These are phyloP conservation scores for Neodiprion fabricii DNA, from an alignment of 1,140 invertebrate species.

Conservation along the genomic window DNA sequence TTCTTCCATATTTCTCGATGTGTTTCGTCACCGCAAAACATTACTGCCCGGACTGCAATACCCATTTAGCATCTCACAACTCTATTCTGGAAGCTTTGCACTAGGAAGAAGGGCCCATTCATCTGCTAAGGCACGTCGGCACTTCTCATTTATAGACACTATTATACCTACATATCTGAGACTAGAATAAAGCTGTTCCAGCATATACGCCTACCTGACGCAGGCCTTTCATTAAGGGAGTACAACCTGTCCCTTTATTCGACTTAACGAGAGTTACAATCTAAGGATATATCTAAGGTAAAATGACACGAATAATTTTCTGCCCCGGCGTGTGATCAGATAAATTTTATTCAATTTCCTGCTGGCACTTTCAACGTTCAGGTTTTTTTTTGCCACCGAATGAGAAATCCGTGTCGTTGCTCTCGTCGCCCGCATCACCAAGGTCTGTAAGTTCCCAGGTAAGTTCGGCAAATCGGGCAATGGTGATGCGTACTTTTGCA, in stretches of 20 bases:
- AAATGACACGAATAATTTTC: too few species aligned
- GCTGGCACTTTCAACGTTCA: not conserved
- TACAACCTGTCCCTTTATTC: too few species aligned
- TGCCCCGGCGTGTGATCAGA: not conserved
- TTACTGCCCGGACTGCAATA: not conserved
- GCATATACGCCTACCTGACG: too few species aligned
- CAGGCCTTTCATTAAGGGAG: too few species aligned
- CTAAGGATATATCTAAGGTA: too few species aligned
- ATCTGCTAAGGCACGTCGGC: too few species aligned
- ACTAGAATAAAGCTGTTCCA: too few species aligned
- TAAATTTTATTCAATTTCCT: not conserved
- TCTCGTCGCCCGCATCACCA: slow-evolving; percentile 33
- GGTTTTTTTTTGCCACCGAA: not conserved
- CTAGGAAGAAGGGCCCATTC: not conserved
- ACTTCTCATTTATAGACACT: too few species aligned
- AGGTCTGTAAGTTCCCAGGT: slow-evolving; percentile 58
- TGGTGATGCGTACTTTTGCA: slow-evolving; percentile 65
- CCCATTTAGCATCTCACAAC: not conserved
- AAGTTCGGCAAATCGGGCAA: slow-evolving; percentile 63
- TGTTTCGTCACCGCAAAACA: not conserved
- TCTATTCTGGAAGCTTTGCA: not conserved
- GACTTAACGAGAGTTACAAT: too few species aligned
- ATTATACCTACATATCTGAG: too few species aligned
- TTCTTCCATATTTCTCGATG: slow-evolving; percentile 1
- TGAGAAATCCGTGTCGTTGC: not conserved